These are phyloP conservation scores for Muscicapa adusta DNA, from an alignment of 2,113 vertebrate genomes.

Conservation along the genomic window DNA sequence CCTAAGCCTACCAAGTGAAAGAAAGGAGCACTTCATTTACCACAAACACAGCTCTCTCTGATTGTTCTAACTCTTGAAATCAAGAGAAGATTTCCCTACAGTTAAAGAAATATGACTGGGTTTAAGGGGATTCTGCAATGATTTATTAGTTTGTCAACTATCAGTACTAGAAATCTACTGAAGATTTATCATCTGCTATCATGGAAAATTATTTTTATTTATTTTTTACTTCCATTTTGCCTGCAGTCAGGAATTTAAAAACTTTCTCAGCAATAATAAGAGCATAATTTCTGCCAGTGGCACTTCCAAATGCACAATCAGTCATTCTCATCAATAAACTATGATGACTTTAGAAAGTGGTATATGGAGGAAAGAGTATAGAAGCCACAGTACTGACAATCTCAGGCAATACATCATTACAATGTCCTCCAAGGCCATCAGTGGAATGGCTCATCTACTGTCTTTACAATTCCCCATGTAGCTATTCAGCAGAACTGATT, in stretches of 20 bases:
- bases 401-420: constrained; percentile 1
- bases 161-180: not conserved
- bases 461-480: not conserved
- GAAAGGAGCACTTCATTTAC: not conserved
- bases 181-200: not conserved
- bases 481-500: not conserved
- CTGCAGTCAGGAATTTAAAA: not conserved
- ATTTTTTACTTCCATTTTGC: not conserved
- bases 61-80: not conserved
- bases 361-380: not conserved
- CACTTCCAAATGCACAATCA: not conserved
- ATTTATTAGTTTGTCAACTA: not conserved
- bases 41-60: not conserved
- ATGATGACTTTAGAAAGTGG: not conserved
- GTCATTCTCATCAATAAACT: not conserved
- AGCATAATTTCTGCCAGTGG: not conserved
- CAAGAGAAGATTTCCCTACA: not conserved
- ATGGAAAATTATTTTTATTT: not conserved
- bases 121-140: not conserved
- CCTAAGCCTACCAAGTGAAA: not conserved
- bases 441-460: not conserved
- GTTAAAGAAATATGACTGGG: not conserved
- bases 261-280: not conserved
- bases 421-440: not conserved
- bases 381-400: not conserved